A percentile compares a stretch with the other conserved stretches of the same genome.
Evolutionary conservation across 2,113 vertebrate genomes (phyloP).

Genomic region (Neoarius graeffei): DNA sequence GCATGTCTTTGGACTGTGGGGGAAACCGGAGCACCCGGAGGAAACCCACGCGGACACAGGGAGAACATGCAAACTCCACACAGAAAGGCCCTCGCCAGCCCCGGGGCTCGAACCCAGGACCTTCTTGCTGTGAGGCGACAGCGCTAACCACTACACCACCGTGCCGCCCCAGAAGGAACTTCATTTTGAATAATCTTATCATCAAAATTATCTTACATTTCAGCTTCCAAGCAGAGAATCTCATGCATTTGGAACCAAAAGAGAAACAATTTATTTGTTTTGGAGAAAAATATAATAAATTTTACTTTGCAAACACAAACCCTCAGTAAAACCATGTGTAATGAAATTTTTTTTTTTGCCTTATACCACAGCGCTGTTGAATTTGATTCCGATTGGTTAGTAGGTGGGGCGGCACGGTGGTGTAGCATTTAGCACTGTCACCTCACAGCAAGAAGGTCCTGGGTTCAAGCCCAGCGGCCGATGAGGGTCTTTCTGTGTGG

Average conservation of each 20-base stretch:
- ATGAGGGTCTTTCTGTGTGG: too few relatives aligned
- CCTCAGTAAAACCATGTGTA: not conserved
- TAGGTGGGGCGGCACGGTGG: not conserved
- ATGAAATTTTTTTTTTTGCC: not conserved
- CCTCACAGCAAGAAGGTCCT: too few relatives aligned
- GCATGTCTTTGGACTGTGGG: too few relatives aligned
- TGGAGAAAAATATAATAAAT: not conserved
- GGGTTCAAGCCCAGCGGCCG: too few relatives aligned
- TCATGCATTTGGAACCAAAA: not conserved
- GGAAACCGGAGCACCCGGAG: too few relatives aligned
- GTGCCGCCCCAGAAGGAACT: not conserved
- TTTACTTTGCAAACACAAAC: not conserved
- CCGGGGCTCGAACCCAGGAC: too few relatives aligned
- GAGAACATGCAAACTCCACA: too few relatives aligned
- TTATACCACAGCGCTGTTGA: not conserved
- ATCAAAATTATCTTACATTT: not conserved
- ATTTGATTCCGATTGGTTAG: not conserved
- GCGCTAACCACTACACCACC: too few relatives aligned
- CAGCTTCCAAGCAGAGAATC: not conserved
- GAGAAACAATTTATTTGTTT: not conserved
- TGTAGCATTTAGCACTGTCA: too few relatives aligned
- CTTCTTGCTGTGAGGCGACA: too few relatives aligned
- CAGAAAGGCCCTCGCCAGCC: too few relatives aligned
- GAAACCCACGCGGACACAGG: too few relatives aligned
- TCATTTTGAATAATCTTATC: not conserved